phyloP scores from a whole-genome alignment of 2,888 invertebrate species.

The Listrodromus nycthemerus region DNA sequence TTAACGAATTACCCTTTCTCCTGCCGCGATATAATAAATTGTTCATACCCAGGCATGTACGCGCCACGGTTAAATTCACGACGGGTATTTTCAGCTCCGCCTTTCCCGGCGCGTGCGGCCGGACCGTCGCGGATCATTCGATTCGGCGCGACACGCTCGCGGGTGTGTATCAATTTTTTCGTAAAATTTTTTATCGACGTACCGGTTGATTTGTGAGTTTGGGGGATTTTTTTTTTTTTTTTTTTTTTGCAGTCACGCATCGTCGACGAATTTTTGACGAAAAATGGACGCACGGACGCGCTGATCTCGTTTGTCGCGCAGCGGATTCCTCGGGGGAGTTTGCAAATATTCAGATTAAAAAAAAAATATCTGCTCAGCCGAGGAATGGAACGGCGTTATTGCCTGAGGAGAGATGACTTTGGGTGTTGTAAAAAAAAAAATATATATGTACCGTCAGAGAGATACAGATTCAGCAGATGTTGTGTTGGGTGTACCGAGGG shows the following conservation, averaged over 20 bases:
- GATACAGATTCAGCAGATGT: constrained; percentile 69
- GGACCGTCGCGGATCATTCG: constrained; percentile 8
- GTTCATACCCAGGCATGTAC: background rate
- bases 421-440: constrained; percentile 39
- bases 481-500: constrained; percentile 5
- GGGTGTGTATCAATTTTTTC: constrained; percentile 1
- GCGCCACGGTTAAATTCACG: constrained; percentile 5
- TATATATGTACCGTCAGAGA: constrained; percentile 58
- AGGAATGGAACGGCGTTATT: background rate
- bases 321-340: background rate
- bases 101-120: background rate
- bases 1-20: constrained; percentile 46
- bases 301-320: background rate
- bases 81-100: constrained; percentile 10
- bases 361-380: background rate
- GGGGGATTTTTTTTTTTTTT: background rate
- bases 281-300: background rate
- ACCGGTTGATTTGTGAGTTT: background rate
- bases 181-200: constrained; percentile 5
- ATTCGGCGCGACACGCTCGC: background rate
- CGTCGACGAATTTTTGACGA: background rate
- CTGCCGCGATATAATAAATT: constrained; percentile 49
- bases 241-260: background rate
- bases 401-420: background rate
- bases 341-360: background rate